These are phyloP conservation scores for Mythimna ferrago DNA, from an alignment of 2,888 invertebrate species.

Conservation along the genomic window DNA sequence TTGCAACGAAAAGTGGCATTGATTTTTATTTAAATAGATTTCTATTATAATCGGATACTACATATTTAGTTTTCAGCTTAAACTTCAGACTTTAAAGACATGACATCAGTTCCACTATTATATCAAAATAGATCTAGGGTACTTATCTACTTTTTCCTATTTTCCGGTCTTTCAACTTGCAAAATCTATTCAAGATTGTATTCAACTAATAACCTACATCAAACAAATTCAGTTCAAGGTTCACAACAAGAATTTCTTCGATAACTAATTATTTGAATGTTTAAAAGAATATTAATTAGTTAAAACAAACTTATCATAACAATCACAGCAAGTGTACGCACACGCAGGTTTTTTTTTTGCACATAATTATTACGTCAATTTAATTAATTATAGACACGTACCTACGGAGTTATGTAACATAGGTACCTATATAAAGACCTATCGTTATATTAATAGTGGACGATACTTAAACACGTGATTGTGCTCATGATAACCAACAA, in stretches of 20 bases:
- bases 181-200: background rate
- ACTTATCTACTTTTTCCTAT: background rate
- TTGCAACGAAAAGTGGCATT: no score
- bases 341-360: background rate
- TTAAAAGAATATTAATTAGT: slow-evolving; percentile 2
- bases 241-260: background rate
- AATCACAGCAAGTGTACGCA: background rate
- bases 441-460: no score
- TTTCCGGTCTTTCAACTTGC: background rate
- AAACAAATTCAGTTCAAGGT: slow-evolving; percentile 3
- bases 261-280: background rate
- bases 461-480: no score
- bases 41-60: no score
- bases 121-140: no score
- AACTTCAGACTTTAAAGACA: no score
- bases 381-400: background rate
- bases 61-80: no score
- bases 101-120: no score
- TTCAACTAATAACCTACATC: background rate
- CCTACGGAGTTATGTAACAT: background rate
- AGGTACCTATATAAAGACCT: background rate
- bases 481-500: no score
- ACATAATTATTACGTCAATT: background rate
- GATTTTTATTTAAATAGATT: no score
- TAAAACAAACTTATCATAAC: background rate